Evolutionary conservation across 2,113 vertebrate species (phyloP).

Genomic region (Myxocyprinus asiaticus): DNA sequence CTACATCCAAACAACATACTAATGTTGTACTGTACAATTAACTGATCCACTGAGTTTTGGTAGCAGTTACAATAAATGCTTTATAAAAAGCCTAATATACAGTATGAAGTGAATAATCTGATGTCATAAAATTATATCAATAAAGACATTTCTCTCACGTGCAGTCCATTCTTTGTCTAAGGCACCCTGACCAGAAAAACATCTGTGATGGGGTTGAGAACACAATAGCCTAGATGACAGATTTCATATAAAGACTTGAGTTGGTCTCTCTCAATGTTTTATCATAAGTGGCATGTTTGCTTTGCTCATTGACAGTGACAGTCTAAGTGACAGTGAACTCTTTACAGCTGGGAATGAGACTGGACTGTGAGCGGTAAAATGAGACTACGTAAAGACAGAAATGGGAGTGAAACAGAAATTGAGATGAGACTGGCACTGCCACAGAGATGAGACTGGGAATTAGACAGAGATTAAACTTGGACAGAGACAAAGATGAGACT

Average conservation of each 20-base stretch:
- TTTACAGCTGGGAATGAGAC: slow-evolving; percentile 40
- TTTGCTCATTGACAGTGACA: slow-evolving; percentile 61
- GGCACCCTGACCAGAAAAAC: neutral
- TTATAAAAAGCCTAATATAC: neutral
- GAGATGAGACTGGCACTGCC: too few species aligned
- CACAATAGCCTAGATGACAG: slow-evolving; percentile 9
- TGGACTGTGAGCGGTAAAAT: slow-evolving; percentile 18
- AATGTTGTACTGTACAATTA: neutral
- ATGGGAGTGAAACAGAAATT: too few species aligned
- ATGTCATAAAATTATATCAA: slow-evolving; percentile 6
- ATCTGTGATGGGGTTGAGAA: neutral
- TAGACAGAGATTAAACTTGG: slow-evolving; percentile 14
- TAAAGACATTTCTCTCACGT: neutral
- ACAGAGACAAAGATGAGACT: neutral
- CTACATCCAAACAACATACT: too few species aligned
- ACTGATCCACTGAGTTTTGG: neutral
- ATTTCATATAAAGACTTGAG: slow-evolving; percentile 28
- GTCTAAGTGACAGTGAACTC: slow-evolving; percentile 46
- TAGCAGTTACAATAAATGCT: neutral
- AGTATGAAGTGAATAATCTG: neutral
- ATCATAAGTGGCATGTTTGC: slow-evolving; percentile 59
- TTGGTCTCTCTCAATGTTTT: slow-evolving; percentile 26
- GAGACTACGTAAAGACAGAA: neutral
- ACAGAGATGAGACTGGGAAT: too few species aligned
- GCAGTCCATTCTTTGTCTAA: neutral